Evolutionary conservation across 2,797 vertebrate species (phyloP), one percentile per base, ranked within the genome.

Genomic region (Enteromius fasciolatus): DNA sequence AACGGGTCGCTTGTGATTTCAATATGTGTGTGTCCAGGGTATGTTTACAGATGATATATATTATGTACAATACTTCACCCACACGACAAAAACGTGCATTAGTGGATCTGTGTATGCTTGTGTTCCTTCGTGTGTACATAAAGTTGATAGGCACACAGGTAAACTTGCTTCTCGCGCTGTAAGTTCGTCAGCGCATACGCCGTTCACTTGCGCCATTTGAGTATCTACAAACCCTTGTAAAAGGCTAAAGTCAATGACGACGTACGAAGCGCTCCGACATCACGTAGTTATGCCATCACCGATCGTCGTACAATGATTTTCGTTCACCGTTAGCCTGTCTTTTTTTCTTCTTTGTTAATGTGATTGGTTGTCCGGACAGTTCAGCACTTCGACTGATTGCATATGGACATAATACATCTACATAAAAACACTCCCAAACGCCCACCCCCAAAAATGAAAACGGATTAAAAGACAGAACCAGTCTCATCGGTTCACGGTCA

Each of bases 361-460:
- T 44, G 36, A 72, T 67, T 52, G 20, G 81, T 83, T 72, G 75
- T 82, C 61, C 63, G 48, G 77, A 64, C 61, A 83, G 84, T 84
- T 81, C 85, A 85, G 75, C 82, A 54, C 66, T 82, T 82, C 52
- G 85, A 88, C 85, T 84, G 82, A 87, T 87, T 88, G 87, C 87
- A 88, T 88, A 88, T 82, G 61, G 84, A 88, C 85, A 85, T 72
- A 72, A 78, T 82, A 77, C 78, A 52, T 73, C 73, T 77, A 85
- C 75, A 48, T 57, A 73, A 73, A 68, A 66, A 78, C 66, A 78
- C 73, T 69, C 33, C 69, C 76, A 28, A 28, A 28, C 2, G 87
- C 88, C 93, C 90, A 92, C 90, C 88, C 90, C 91, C 69, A 52
- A 50, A 90, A 93, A 36, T 7, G 57, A 81, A 46, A 31, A 57